Evolutionary conservation across 1,140 invertebrate species (phyloP).

Genomic region (Trichoplusia ni): DNA sequence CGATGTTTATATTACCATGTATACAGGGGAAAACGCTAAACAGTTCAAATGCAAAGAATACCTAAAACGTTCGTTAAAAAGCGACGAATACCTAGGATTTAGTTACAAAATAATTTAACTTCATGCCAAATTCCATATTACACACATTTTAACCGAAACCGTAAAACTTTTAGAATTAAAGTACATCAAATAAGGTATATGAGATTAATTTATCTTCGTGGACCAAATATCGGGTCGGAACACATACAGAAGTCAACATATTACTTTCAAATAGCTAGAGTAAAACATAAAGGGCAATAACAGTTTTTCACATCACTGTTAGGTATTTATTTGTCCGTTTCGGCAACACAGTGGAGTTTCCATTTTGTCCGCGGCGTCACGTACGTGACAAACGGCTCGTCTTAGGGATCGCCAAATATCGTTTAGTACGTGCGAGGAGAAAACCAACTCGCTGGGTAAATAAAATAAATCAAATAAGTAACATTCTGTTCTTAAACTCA

Average conservation of each 20-base stretch:
- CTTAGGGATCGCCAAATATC: slow-evolving; percentile 81
- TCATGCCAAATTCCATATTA: slow-evolving; percentile 16
- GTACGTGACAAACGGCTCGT: slow-evolving; percentile 80
- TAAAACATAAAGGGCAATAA: slow-evolving; percentile 43
- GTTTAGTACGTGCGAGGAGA: slow-evolving; percentile 79
- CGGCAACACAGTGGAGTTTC: slow-evolving; percentile 72
- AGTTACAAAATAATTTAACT: no score
- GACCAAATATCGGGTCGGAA: not conserved
- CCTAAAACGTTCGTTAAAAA: no score
- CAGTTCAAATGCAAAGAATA: no score
- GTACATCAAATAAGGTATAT: not conserved
- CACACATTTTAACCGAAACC: slow-evolving; percentile 17
- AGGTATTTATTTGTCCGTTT: slow-evolving; percentile 77
- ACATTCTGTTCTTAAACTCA: slow-evolving; percentile 71
- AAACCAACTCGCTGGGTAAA: slow-evolving; percentile 77
- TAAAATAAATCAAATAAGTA: slow-evolving; percentile 80
- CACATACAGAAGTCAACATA: not conserved
- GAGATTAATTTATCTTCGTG: no score
- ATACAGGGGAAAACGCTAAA: no score
- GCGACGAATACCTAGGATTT: no score
- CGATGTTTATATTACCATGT: no score
- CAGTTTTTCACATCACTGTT: slow-evolving; percentile 61
- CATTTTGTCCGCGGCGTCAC: slow-evolving; percentile 75
- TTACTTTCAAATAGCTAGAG: slow-evolving; percentile 1
- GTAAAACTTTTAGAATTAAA: slow-evolving; percentile 2